A percentile compares a stretch with the other conserved stretches of the same genome.
phyloP scores from a whole-genome alignment of 2,113 vertebrate species.

The Melospiza melodia region DNA sequence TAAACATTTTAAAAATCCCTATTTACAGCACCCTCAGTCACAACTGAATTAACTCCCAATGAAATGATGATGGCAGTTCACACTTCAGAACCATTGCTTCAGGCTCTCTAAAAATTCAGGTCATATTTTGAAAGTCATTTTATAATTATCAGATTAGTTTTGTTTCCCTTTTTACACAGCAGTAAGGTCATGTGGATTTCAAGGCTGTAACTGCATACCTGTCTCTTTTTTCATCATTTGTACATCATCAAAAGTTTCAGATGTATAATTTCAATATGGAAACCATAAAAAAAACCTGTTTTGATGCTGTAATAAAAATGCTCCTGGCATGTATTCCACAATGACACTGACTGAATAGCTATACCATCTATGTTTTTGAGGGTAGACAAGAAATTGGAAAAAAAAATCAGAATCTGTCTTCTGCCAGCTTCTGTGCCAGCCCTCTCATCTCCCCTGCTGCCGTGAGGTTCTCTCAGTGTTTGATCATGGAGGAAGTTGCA shows the following conservation, averaged over 20 bases:
- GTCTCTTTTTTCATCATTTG: not conserved
- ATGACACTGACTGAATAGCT: not conserved
- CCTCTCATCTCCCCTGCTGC: not conserved
- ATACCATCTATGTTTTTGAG: not conserved
- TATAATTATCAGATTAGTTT: not conserved
- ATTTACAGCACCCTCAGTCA: not conserved
- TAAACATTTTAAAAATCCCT: not conserved
- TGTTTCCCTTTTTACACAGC: not conserved
- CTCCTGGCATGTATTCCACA: not conserved
- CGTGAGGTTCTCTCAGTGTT: accelerated
- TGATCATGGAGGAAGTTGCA: not conserved
- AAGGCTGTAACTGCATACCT: not conserved
- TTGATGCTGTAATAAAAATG: not conserved
- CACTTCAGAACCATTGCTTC: not conserved
- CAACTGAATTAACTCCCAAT: not conserved
- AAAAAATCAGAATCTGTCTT: not conserved
- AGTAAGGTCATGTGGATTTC: not conserved
- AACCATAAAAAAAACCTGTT: not conserved
- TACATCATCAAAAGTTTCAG: not conserved
- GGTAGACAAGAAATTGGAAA: not conserved
- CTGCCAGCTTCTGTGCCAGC: not conserved
- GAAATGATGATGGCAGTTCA: not conserved
- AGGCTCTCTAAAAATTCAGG: not conserved
- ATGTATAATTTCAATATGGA: not conserved
- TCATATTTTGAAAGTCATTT: not conserved